These are phyloP conservation scores for Sebastes schlegelii DNA, from an alignment of 2,113 vertebrate species.

Conservation along the genomic window DNA sequence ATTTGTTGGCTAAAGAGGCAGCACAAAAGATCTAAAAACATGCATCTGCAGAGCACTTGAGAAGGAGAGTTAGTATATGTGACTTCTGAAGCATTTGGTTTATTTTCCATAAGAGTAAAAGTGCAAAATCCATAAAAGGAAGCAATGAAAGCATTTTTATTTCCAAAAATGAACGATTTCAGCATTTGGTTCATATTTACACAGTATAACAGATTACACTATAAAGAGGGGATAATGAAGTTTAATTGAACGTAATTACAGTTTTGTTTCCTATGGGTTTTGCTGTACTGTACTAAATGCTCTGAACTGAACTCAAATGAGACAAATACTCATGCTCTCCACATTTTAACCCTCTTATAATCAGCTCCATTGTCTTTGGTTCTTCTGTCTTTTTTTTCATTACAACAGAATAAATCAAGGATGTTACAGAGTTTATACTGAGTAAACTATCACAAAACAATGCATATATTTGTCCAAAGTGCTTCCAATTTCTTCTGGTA, in stretches of 20 bases:
- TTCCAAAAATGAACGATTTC: too few relatives aligned
- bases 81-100: background rate
- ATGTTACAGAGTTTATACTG: background rate
- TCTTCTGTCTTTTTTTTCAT: background rate
- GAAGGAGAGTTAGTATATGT: background rate
- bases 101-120: background rate
- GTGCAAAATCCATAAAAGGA: background rate
- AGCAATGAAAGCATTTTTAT: background rate
- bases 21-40: slow-evolving; percentile 21
- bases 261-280: background rate
- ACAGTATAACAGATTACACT: too few relatives aligned
- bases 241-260: background rate
- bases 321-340: background rate
- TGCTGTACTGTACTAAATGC: background rate
- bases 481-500: background rate
- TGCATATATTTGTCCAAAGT: background rate
- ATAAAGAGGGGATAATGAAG: background rate
- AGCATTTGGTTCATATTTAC: too few relatives aligned
- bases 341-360: background rate
- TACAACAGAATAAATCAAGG: background rate
- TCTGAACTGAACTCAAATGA: background rate
- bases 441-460: background rate
- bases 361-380: background rate
- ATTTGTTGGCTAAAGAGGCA: background rate
- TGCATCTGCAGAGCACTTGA: slow-evolving; percentile 11